These are phyloP conservation scores for Zosterops pallidus DNA, from an alignment of 2,113 vertebrate species.

Conservation along the genomic window DNA sequence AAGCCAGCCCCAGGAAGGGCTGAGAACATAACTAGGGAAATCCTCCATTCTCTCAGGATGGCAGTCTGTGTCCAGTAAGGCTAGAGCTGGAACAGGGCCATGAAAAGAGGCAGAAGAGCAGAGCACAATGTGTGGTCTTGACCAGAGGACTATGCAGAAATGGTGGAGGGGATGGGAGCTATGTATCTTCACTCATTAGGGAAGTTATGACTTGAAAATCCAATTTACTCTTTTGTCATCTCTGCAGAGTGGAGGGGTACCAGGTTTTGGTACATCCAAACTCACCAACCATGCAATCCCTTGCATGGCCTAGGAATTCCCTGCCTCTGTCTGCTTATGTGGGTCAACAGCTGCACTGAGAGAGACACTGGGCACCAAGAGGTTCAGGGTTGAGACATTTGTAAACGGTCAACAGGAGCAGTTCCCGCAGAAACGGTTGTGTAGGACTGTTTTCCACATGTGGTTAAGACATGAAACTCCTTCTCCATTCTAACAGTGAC, in stretches of 20 bases:
- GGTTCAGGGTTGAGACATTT: neutral
- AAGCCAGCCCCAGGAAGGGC: neutral
- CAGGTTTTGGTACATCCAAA: neutral
- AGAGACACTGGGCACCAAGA: neutral
- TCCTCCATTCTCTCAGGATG: neutral
- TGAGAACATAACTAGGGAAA: neutral
- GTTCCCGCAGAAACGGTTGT: neutral
- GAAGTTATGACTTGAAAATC: neutral
- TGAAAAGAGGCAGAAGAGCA: neutral
- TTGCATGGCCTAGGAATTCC: too few relatives aligned
- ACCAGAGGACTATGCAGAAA: fast-evolving
- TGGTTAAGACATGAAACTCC: neutral
- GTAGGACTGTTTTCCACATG: neutral
- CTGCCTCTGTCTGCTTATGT: neutral
- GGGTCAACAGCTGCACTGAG: neutral
- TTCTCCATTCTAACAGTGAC: neutral
- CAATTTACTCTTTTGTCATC: neutral
- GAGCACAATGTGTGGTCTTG: neutral
- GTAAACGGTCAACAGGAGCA: fast-evolving
- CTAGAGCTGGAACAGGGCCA: neutral
- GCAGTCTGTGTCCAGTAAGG: fast-evolving
- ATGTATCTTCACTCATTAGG: neutral
- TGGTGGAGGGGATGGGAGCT: neutral
- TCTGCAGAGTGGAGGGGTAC: fast-evolving
- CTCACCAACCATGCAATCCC: neutral